Conservation (phyloP, 2,113 vertebrate species). For the Cebidichthys violaceus region DNA sequence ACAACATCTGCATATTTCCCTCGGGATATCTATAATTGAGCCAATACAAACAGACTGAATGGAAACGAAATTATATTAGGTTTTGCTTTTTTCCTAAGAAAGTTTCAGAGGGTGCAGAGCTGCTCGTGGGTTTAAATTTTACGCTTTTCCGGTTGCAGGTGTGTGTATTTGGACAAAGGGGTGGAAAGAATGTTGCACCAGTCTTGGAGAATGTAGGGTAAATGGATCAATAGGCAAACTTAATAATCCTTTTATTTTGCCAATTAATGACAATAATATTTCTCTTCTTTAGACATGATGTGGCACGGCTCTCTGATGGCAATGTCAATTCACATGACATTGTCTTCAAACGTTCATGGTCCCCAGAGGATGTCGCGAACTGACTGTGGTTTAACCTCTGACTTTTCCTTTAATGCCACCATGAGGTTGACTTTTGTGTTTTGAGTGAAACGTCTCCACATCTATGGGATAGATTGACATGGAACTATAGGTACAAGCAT, state of each 20-base stretch:
- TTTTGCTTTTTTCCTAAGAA: conserved; percentile 9
- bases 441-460: background rate
- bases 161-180: background rate
- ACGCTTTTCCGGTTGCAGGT: background rate
- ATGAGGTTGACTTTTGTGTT: background rate
- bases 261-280: background rate
- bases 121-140: background rate
- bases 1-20: conserved; percentile 35
- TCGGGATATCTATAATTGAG: conserved; percentile 7
- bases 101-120: background rate
- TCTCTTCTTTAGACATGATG: background rate
- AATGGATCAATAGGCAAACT: background rate
- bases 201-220: background rate
- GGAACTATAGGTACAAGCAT: background rate
- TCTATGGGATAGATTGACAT: background rate
- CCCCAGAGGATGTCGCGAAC: background rate
- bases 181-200: background rate
- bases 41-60: conserved; percentile 17
- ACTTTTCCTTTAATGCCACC: background rate
- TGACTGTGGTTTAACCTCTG: background rate
- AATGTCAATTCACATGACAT: background rate
- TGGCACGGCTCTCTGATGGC: background rate
- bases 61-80: conserved; percentile 20
- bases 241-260: background rate
- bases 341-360: background rate